These are phyloP conservation scores for Erinaceus europaeus DNA, from an alignment of 2,113 vertebrate species.

Conservation along the genomic window DNA sequence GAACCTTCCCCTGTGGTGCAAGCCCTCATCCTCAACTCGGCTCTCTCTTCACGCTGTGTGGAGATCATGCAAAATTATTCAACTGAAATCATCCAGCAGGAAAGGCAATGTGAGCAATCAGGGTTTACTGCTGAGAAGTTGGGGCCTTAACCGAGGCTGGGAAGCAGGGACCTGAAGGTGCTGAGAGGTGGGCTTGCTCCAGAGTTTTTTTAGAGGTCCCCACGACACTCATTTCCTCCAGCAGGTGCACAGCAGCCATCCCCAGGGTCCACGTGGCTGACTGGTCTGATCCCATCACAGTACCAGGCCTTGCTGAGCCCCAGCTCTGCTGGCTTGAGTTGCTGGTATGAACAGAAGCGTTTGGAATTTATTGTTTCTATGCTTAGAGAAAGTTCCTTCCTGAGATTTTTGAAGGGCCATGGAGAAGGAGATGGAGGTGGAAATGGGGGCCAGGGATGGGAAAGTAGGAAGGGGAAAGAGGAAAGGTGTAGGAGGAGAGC, in stretches of 20 bases:
- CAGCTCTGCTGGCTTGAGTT: neutral
- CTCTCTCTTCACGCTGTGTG: constrained; percentile 46
- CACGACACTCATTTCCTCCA: too few species aligned
- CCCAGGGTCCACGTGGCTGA: neutral
- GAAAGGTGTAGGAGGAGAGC: neutral
- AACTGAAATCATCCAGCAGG: constrained; percentile 50
- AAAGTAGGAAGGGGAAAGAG: neutral
- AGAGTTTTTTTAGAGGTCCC: neutral
- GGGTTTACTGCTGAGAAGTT: constrained; percentile 44
- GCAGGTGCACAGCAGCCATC: neutral
- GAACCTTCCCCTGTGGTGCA: neutral
- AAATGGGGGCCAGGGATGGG: neutral
- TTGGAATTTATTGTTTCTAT: neutral
- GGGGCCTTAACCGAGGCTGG: constrained; percentile 33
- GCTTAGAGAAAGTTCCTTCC: neutral
- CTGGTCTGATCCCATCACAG: neutral
- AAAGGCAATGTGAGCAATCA: constrained; percentile 20
- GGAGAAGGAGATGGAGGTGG: neutral
- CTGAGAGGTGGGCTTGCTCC: neutral
- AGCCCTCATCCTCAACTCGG: neutral
- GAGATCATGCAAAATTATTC: constrained; percentile 72
- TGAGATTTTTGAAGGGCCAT: neutral
- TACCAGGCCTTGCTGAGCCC: neutral
- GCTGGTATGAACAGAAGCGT: neutral
- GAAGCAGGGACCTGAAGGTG: neutral